Percentiles rank a stretch among this genome's conserved stretches.
Conservation (phyloP, 1,140 invertebrate genomes). For the Aphis craccivora region DNA sequence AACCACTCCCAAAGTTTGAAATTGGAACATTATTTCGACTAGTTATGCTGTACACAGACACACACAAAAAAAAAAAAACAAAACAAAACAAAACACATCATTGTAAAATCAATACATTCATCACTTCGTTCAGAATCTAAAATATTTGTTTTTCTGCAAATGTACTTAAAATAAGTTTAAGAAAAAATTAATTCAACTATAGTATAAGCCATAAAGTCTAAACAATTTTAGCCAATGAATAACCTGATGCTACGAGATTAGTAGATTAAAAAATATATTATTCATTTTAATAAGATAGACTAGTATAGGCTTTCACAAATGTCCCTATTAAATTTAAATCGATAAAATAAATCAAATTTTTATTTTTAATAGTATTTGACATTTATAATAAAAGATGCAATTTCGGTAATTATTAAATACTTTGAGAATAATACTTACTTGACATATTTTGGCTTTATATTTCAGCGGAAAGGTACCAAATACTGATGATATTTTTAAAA, state of each 20-base stretch:
- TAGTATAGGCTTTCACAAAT: not conserved
- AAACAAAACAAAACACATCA: too few species aligned
- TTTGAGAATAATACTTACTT: slow-evolving; percentile 19
- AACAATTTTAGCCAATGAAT: not conserved
- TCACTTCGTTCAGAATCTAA: too few species aligned
- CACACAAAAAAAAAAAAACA: too few species aligned
- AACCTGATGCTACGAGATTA: not conserved
- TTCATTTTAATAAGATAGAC: not conserved
- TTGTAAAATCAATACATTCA: too few species aligned
- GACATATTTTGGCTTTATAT: not conserved
- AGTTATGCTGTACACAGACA: too few species aligned
- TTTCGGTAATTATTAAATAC: not conserved
- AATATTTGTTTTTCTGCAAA: not conserved
- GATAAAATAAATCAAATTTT: too few species aligned
- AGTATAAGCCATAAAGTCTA: not conserved
- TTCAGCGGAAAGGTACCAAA: slow-evolving; percentile 26
- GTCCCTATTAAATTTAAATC: not conserved
- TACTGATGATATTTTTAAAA: slow-evolving; percentile 37
- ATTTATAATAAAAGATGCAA: not conserved
- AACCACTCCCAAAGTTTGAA: too few species aligned
- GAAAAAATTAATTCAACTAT: not conserved
- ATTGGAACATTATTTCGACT: too few species aligned
- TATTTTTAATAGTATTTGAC: not conserved
- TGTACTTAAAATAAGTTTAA: not conserved
- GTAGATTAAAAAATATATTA: not conserved